phyloP scores from a whole-genome alignment of 2,797 vertebrate species.

The Carapus acus region DNA sequence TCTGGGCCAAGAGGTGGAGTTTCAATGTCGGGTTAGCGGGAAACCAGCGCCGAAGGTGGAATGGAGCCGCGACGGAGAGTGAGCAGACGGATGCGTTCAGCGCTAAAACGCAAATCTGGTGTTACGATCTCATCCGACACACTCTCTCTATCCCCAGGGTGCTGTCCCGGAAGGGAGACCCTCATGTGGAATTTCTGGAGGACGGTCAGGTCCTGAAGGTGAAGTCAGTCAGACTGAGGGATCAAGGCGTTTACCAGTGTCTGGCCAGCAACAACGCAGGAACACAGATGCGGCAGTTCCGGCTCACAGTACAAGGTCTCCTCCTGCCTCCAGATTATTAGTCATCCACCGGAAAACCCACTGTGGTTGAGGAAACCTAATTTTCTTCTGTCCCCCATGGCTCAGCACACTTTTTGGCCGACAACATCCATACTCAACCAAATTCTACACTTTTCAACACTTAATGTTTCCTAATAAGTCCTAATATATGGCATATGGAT shows the following conservation, averaged over 20 bases:
- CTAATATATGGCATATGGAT: too few relatives aligned
- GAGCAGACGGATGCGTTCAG: constrained; percentile 48
- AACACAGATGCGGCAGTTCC: constrained; percentile 80
- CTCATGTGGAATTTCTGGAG: constrained; percentile 74
- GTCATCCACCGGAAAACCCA: too few relatives aligned
- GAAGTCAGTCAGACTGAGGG: constrained; percentile 68
- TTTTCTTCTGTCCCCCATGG: too few relatives aligned
- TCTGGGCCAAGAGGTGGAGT: constrained; percentile 71
- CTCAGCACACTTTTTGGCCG: too few relatives aligned
- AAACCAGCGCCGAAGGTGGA: constrained; percentile 76
- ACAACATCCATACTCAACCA: too few relatives aligned
- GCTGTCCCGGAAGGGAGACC: constrained; percentile 68
- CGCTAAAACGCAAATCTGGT: not conserved
- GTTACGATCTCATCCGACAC: too few relatives aligned
- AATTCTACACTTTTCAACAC: too few relatives aligned
- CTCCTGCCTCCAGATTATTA: too few relatives aligned
- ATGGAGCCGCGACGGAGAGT: constrained; percentile 87
- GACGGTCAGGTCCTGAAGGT: constrained; percentile 76
- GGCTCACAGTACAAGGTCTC: constrained; percentile 73
- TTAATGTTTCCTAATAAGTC: too few relatives aligned
- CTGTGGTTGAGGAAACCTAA: constrained; percentile 3
- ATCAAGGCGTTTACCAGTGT: constrained; percentile 82
- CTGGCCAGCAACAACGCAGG: constrained; percentile 82
- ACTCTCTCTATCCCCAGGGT: constrained; percentile 60
- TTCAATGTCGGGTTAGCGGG: constrained; percentile 76